Evolutionary conservation across 2,797 vertebrate genomes (phyloP).

Genomic region (Poeciliopsis paucimaculata): DNA sequence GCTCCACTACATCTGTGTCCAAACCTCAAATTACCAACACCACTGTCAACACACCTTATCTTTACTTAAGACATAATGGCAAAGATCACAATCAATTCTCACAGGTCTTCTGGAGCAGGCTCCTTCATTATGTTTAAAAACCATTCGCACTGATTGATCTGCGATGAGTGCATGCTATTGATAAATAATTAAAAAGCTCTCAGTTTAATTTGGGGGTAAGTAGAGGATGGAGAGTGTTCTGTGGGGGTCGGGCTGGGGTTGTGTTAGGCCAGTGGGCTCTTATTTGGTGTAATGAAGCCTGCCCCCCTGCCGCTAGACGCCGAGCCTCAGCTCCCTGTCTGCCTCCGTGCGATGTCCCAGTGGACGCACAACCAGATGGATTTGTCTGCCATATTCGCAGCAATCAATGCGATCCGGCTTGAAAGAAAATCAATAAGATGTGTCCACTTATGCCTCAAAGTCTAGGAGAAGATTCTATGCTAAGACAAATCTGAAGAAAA

Average conservation of each 20-base stretch:
- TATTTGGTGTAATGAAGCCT: conserved; percentile 84
- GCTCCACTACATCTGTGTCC: conserved; percentile 59
- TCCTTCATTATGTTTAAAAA: conserved; percentile 86
- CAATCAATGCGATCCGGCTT: conserved; percentile 93
- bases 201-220: conserved; percentile 85
- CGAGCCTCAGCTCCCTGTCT: conserved; percentile 80
- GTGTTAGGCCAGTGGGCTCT: conserved; percentile 84
- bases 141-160: conserved; percentile 86
- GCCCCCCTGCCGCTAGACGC: conserved; percentile 82
- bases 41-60: conserved; percentile 72
- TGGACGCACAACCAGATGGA: conserved; percentile 87
- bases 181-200: conserved; percentile 96
- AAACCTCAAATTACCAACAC: conserved; percentile 76
- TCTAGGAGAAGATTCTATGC: conserved; percentile 85
- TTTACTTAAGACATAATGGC: conserved; percentile 78
- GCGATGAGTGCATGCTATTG: conserved; percentile 85
- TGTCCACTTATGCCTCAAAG: conserved; percentile 94
- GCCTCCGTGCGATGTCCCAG: conserved; percentile 77
- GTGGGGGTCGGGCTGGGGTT: conserved; percentile 75
- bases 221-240: conserved; percentile 79
- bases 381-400: conserved; percentile 93
- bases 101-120: conserved; percentile 73
- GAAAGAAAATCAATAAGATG: conserved; percentile 99
- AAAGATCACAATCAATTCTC: conserved; percentile 83
- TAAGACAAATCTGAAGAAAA: conserved; percentile 84